Evolutionary conservation across 2,888 invertebrate species (phyloP), one percentile per base, ranked within the genome.

Genomic region (Temnothorax unifasciatus): DNA sequence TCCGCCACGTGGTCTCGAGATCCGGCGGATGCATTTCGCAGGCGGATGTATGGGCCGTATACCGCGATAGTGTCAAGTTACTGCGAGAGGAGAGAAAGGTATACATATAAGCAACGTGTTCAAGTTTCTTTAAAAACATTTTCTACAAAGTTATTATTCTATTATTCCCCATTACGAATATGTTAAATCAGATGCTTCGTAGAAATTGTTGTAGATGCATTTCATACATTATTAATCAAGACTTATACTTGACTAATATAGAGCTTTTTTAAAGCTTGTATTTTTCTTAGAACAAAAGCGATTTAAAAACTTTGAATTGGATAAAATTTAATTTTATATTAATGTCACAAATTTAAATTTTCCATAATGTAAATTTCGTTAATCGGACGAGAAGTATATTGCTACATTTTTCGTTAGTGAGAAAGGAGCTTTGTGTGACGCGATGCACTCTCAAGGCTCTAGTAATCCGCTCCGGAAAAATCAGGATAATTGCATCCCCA

Each of bases 31-130:
- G 59, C 54, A 71, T 69, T 66, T 69, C 13, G 38, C 79, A 71
- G 25, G 71, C 79, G 71, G 71, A 81, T 81, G 21, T 47, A 81
- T 38, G 18, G 79, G 47, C 25, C 18, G 71, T 61, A 50, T 61
- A 50, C 6, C 44, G 71, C 71, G 59, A 81, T 81, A 79, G 57
- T 54, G 75, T 63, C 75, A 50, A 21, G 63, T 73, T 73, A 47
- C 47, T 13, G 4, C 18, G 54, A 77, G 29, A 68, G 25, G 15
- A 68, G 18, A 68, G 66, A 68, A 68, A 47, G 18, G 21, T 9
- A 44, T 25, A 66, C 15, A 15, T 9, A 8, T 63, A 50, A 34
- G 15, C 25, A 18, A 41, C 25, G 11, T 47, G 15, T 44, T 61
- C 13, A 34, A 79, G 18, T 71, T 47, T 18, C 50, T 21, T 71